phyloP scores from a whole-genome alignment of 1,140 invertebrate genomes.

The Saccostrea glomerata region DNA sequence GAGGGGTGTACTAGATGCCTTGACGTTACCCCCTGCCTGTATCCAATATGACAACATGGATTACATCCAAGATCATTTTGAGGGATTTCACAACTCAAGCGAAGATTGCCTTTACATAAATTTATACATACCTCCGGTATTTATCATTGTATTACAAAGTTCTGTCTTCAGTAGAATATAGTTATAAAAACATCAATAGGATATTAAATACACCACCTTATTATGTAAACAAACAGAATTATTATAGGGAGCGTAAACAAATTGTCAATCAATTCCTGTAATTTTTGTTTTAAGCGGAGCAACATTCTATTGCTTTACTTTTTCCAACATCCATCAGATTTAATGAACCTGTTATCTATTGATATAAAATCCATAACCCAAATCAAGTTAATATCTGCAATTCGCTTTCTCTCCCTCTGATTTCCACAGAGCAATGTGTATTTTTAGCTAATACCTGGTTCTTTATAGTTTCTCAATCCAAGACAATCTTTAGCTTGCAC shows the following conservation, averaged over 20 bases:
- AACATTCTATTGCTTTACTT: background rate
- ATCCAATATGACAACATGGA: constrained; percentile 65
- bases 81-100: constrained; percentile 70
- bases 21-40: constrained; percentile 69
- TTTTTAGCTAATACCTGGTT: constrained; percentile 10
- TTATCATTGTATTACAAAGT: background rate
- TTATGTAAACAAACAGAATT: background rate
- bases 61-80: constrained; percentile 71
- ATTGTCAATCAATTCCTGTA: background rate
- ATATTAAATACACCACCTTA: too few relatives aligned
- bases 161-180: too few relatives aligned
- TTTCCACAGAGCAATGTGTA: constrained; percentile 5
- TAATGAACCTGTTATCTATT: background rate
- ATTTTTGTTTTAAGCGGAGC: background rate
- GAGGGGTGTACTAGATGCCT: constrained; percentile 57
- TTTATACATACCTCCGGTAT: constrained; percentile 74
- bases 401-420: constrained; percentile 17
- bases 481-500: background rate
- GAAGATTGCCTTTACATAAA: constrained; percentile 78
- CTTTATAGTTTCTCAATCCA: constrained; percentile 17
- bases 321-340: background rate
- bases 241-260: background rate
- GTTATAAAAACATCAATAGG: too few relatives aligned
- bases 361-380: constrained; percentile 31
- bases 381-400: constrained; percentile 11